Percentiles rank a stretch among this genome's conserved stretches.
Conservation (phyloP, 2,113 vertebrate genomes). For the Eptatretus burgeri region DNA sequence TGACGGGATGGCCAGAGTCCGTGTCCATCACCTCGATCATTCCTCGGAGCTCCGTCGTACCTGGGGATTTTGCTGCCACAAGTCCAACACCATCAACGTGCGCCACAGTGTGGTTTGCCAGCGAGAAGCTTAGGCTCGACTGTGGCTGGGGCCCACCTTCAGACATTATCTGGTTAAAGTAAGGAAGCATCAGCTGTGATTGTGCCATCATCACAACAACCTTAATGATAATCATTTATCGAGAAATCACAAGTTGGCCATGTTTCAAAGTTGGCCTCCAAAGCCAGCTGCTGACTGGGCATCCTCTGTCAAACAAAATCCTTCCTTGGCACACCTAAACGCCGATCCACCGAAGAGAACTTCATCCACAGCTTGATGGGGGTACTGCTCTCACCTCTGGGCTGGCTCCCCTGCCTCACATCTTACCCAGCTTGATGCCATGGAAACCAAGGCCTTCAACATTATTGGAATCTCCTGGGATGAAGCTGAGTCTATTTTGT, state of each 20-base stretch:
- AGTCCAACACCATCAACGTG: slow-evolving; percentile 16
- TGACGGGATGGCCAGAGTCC: slow-evolving; percentile 19
- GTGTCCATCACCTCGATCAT: slow-evolving; percentile 17
- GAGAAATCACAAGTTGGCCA: neutral
- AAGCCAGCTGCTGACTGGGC: too few relatives aligned
- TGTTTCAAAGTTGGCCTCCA: neutral
- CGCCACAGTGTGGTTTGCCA: slow-evolving; percentile 19
- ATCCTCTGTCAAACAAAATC: too few relatives aligned
- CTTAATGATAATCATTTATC: neutral
- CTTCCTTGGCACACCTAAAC: too few relatives aligned
- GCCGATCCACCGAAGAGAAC: too few relatives aligned
- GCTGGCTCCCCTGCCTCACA: too few relatives aligned
- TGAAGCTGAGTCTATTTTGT: too few relatives aligned
- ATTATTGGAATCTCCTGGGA: too few relatives aligned
- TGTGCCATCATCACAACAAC: neutral
- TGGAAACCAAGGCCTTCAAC: too few relatives aligned
- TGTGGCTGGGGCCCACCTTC: slow-evolving; percentile 24
- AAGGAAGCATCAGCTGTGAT: neutral
- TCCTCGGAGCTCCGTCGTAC: slow-evolving; percentile 16
- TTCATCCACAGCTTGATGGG: too few relatives aligned
- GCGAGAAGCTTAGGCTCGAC: slow-evolving; percentile 18
- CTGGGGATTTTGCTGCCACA: slow-evolving; percentile 15
- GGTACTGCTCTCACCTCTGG: too few relatives aligned
- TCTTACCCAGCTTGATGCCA: too few relatives aligned
- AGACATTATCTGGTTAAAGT: slow-evolving; percentile 17